Conservation (phyloP, 2,113 vertebrate genomes). For the Propithecus coquereli region DNA sequence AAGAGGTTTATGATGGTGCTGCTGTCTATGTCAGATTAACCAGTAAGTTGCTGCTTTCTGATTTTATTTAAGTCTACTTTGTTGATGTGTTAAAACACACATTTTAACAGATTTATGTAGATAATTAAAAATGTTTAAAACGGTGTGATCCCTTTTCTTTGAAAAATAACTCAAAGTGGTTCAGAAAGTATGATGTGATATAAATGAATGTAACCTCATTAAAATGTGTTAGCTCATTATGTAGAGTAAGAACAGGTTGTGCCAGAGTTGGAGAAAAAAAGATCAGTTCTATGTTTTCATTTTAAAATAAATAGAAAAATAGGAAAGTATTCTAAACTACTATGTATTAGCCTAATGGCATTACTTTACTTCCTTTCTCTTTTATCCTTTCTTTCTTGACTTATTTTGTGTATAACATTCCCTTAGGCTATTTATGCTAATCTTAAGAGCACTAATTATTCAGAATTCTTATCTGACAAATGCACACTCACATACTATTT, state of each 20-base stretch:
- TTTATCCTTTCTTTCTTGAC: constrained; percentile 31
- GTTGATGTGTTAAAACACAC: too few species aligned
- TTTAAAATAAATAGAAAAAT: not conserved
- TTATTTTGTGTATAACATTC: constrained; percentile 48
- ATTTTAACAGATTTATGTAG: not conserved
- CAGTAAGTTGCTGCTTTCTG: not conserved
- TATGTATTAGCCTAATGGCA: not conserved
- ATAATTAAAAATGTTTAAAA: not conserved
- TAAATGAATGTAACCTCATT: constrained; percentile 11
- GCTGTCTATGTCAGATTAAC: not conserved
- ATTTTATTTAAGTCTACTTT: not conserved
- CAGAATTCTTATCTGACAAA: constrained; percentile 80
- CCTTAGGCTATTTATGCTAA: constrained; percentile 66
- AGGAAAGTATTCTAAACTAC: not conserved
- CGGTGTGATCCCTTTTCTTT: not conserved
- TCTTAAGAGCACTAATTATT: constrained; percentile 77
- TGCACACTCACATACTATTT: constrained; percentile 72
- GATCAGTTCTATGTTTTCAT: not conserved
- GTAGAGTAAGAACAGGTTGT: not conserved
- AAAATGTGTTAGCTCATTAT: not conserved
- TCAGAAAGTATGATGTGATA: not conserved
- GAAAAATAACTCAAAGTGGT: not conserved
- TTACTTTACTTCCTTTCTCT: constrained; percentile 37
- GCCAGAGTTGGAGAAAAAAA: not conserved
- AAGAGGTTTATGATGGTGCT: not conserved